These are phyloP conservation scores for Hiodon alosoides DNA, from an alignment of 2,113 vertebrate genomes.

Conservation along the genomic window DNA sequence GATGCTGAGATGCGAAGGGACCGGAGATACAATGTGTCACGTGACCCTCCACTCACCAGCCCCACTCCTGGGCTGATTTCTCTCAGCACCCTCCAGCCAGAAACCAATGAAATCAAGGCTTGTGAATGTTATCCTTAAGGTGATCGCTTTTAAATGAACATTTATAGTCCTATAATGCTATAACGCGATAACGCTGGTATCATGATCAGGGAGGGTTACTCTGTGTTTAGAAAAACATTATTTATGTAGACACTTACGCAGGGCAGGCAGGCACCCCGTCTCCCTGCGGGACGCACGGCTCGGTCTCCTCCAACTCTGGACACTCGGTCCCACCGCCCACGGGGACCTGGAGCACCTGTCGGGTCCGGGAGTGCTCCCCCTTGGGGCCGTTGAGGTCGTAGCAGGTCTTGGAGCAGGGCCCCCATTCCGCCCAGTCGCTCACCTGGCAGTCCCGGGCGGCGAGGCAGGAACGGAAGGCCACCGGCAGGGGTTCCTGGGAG, in stretches of 20 bases:
- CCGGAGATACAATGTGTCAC: no score
- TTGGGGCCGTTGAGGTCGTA: constrained; percentile 68
- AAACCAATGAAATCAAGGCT: no score
- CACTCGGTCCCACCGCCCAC: constrained; percentile 73
- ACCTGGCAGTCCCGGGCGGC: constrained; percentile 83
- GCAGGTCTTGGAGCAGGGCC: constrained; percentile 80
- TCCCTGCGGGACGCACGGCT: constrained; percentile 72
- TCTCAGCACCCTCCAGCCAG: no score
- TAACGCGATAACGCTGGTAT: no score
- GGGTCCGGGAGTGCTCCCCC: constrained; percentile 70
- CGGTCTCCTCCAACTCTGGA: constrained; percentile 76
- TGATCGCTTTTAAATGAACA: no score
- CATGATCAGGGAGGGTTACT: no score
- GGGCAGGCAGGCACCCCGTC: constrained; percentile 72
- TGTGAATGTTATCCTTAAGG: no score
- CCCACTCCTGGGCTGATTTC: no score
- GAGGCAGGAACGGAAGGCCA: constrained; percentile 89
- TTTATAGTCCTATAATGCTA: no score
- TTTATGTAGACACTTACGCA: constrained; percentile 65
- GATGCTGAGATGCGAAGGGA: no score
- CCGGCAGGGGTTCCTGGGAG: constrained; percentile 75
- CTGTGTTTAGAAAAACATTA: neutral
- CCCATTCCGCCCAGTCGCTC: constrained; percentile 88
- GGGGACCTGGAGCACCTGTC: constrained; percentile 75
- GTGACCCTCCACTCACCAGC: no score